Percentiles rank a stretch among this genome's conserved stretches.
phyloP scores from a whole-genome alignment of 1,140 invertebrate genomes.

The Gonioctena quinquepunctata region DNA sequence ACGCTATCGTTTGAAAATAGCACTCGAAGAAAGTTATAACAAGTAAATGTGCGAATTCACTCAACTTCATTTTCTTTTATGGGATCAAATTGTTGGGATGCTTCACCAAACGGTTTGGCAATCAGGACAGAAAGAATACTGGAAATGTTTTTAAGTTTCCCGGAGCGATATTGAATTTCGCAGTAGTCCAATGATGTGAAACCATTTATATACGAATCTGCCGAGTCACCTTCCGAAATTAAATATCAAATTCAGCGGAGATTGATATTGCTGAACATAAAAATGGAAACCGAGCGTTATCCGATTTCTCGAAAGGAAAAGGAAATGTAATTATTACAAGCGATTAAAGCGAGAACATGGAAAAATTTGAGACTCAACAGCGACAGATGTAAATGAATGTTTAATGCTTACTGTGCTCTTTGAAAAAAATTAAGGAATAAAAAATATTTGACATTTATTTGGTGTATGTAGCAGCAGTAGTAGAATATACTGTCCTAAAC shows the following conservation, averaged over 20 bases:
- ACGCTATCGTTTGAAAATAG: no score
- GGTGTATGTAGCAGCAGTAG: no score
- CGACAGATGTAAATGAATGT: neutral
- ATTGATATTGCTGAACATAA: neutral
- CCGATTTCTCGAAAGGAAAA: neutral
- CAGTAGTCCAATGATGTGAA: neutral
- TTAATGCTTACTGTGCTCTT: neutral
- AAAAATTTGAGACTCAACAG: neutral
- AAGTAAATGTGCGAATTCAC: no score
- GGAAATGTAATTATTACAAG: neutral
- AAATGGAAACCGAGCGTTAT: neutral
- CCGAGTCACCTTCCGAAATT: slow-evolving; percentile 4
- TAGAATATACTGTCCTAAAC: no score
- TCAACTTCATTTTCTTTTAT: no score
- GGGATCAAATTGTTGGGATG: no score
- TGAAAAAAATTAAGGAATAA: no score
- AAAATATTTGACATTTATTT: neutral
- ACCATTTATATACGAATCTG: neutral
- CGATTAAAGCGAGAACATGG: neutral
- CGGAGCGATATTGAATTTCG: neutral
- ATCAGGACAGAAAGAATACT: neutral
- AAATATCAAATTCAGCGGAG: neutral
- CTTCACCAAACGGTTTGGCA: no score
- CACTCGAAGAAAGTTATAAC: no score
- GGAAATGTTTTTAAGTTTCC: neutral